Conservation (phyloP, 23 tunicate species). For the Aplidium turbinatum region DNA sequence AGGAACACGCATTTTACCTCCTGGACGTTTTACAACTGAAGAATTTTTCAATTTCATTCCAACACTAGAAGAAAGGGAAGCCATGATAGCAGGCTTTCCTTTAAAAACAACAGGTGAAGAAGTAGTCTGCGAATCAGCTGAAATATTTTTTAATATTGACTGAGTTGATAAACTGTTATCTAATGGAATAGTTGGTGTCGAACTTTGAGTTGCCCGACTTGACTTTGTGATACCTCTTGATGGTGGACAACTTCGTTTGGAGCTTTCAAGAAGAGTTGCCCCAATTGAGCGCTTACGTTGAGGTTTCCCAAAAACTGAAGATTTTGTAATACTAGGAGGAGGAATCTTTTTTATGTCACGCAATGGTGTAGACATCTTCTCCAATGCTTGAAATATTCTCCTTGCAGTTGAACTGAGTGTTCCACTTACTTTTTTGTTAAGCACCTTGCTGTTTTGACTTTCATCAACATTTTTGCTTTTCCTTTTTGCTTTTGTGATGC, state of each 20-base stretch:
- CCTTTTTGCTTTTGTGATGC: background rate
- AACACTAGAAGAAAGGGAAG: slow-evolving; percentile 7
- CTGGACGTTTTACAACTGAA: background rate
- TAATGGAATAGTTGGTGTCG: slow-evolving; percentile 10
- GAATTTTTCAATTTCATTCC: background rate
- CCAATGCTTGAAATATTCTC: slow-evolving; percentile 21
- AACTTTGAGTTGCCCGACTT: background rate
- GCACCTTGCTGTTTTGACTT: background rate
- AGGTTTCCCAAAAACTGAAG: background rate
- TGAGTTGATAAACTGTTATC: slow-evolving; percentile 26
- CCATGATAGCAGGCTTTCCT: slow-evolving; percentile 29
- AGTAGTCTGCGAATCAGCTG: background rate
- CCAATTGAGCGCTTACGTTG: slow-evolving; percentile 25
- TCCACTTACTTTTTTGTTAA: too few species aligned
- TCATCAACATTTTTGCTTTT: too few species aligned
- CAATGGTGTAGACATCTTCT: slow-evolving; percentile 42
- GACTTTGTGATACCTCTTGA: background rate
- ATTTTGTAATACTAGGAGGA: slow-evolving; percentile 11
- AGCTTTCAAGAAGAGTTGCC: background rate
- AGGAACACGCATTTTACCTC: slow-evolving; percentile 24
- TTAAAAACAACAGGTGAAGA: background rate
- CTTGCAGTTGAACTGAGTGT: slow-evolving; percentile 35
- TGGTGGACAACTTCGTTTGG: slow-evolving; percentile 14
- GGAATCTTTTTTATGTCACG: slow-evolving; percentile 32
- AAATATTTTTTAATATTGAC: slow-evolving; percentile 2